Conservation (phyloP, 2,888 invertebrate genomes). For the Melikaiella ostensackeni region DNA sequence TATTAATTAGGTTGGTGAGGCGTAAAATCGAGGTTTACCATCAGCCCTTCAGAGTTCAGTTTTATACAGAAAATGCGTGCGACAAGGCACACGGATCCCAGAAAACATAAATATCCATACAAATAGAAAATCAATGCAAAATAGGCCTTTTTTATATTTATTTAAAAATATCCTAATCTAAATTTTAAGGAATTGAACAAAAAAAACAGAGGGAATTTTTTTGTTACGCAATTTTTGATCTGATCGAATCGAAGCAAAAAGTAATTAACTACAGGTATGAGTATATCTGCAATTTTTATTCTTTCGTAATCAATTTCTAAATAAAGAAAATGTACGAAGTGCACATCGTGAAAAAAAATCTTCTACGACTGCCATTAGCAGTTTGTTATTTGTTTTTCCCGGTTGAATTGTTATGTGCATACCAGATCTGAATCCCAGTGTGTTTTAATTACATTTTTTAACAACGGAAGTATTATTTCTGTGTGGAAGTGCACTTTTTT, state of each 20-base stretch:
- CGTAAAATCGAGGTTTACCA: conserved; percentile 36
- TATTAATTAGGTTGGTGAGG: conserved; percentile 35
- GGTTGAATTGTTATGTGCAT: conserved; percentile 8
- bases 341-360: neutral
- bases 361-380: neutral
- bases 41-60: conserved; percentile 13
- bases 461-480: conserved; percentile 20
- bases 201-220: no score
- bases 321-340: neutral
- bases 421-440: conserved; percentile 12
- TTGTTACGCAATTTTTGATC: neutral
- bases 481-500: conserved; percentile 18
- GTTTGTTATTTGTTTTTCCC: conserved; percentile 6
- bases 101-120: neutral
- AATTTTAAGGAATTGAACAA: no score
- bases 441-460: conserved; percentile 29
- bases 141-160: no score
- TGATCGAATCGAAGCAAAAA: neutral
- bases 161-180: no score
- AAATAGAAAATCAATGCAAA: neutral
- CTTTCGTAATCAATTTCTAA: neutral
- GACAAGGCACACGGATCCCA: neutral
- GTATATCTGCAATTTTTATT: neutral
- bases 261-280: no score
- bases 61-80: conserved; percentile 17